A percentile compares a stretch with the other conserved stretches of the same genome.
Conservation (phyloP, 1,140 invertebrate species). For the Drosophila pseudoananassae region DNA sequence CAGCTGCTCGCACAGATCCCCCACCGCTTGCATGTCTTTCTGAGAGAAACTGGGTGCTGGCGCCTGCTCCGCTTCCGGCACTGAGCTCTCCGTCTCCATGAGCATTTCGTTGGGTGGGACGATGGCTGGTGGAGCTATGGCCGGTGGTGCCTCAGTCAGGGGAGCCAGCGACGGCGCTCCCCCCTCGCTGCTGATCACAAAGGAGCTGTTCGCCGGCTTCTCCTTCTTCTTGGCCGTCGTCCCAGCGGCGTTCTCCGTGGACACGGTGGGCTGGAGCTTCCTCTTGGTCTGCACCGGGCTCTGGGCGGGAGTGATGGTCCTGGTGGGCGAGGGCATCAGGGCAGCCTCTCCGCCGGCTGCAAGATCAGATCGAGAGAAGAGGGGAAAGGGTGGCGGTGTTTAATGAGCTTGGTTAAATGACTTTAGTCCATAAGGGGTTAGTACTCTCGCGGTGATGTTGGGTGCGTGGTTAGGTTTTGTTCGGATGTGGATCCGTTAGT, state of each 20-base stretch:
- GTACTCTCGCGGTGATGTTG: slow-evolving; percentile 59
- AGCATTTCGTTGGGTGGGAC: slow-evolving; percentile 25
- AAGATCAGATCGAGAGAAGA: slow-evolving; percentile 57
- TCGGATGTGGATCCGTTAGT: slow-evolving; percentile 16
- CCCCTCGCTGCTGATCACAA: slow-evolving; percentile 51
- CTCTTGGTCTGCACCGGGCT: slow-evolving; percentile 85
- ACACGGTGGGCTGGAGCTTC: slow-evolving; percentile 89
- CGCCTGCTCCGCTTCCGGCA: slow-evolving; percentile 15
- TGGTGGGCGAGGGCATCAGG: slow-evolving; percentile 86
- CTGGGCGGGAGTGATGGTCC: slow-evolving; percentile 85
- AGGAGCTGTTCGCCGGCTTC: slow-evolving; percentile 70
- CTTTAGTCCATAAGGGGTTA: slow-evolving; percentile 68
- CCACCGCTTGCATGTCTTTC: slow-evolving; percentile 83
- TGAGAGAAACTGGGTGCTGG: slow-evolving; percentile 61
- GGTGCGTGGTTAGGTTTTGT: slow-evolving; percentile 21
- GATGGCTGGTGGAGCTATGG: slow-evolving; percentile 13
- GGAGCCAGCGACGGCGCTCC: neutral
- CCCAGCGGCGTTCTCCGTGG: slow-evolving; percentile 85
- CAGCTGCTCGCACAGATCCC: slow-evolving; percentile 72
- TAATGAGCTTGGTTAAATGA: slow-evolving; percentile 81
- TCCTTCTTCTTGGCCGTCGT: slow-evolving; percentile 77
- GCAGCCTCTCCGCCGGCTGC: slow-evolving; percentile 84
- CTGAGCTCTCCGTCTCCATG: slow-evolving; percentile 77
- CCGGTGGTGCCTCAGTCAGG: slow-evolving; percentile 2
- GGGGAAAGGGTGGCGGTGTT: slow-evolving; percentile 70